Percentiles rank a stretch among this genome's conserved stretches.
These are phyloP conservation scores for Todiramphus chloris DNA, from an alignment of 2,113 vertebrate species.

Conservation along the genomic window DNA sequence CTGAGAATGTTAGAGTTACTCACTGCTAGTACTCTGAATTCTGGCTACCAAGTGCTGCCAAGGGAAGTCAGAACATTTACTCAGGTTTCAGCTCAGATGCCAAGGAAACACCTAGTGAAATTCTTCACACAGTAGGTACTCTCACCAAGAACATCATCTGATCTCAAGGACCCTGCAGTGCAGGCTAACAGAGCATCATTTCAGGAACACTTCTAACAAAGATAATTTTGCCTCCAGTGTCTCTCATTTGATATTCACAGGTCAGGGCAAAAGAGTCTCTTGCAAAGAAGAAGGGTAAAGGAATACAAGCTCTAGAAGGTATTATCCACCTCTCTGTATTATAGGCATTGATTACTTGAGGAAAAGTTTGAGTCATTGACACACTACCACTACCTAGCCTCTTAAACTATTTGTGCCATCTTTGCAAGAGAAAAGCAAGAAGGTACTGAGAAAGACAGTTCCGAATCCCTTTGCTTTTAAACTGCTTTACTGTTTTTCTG, in stretches of 20 bases:
- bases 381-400: not conserved
- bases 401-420: not conserved
- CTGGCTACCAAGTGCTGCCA: not conserved
- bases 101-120: not conserved
- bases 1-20: not conserved
- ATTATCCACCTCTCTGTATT: not conserved
- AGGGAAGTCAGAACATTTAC: not conserved
- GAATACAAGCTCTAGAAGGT: not conserved
- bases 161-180: not conserved
- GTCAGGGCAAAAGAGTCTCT: not conserved
- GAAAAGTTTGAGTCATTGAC: not conserved
- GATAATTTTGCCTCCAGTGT: not conserved
- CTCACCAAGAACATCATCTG: not conserved
- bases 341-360: fast-evolving
- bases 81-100: not conserved
- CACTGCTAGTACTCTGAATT: not conserved
- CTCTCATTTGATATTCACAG: not conserved
- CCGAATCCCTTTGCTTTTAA: not conserved
- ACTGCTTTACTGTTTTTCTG: not conserved
- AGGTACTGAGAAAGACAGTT: not conserved
- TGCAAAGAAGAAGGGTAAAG: not conserved
- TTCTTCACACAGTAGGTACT: not conserved
- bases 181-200: not conserved
- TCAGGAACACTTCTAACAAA: not conserved
- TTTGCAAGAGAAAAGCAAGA: not conserved